phyloP scores from a whole-genome alignment of 2,113 vertebrate species.

The Poeciliopsis prolifica region DNA sequence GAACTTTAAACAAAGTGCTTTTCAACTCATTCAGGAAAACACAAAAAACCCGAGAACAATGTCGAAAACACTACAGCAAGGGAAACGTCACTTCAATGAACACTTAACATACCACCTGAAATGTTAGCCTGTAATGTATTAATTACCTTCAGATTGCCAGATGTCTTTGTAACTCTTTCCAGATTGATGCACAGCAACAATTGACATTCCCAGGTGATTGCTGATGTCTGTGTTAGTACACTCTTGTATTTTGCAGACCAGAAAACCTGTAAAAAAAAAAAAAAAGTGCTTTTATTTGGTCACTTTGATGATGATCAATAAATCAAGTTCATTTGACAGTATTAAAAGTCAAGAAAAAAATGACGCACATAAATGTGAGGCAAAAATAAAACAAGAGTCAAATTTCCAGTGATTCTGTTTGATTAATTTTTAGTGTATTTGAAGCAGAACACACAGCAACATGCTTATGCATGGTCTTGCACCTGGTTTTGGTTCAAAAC shows the following conservation, averaged over 20 bases:
- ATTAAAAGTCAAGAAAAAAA: not conserved
- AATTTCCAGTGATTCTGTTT: slow-evolving; percentile 11
- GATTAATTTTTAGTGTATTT: slow-evolving; percentile 17
- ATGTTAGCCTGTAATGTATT: no score
- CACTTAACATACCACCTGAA: no score
- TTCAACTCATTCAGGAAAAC: no score
- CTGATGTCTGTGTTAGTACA: not conserved
- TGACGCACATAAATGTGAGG: not conserved
- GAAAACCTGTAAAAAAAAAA: no score
- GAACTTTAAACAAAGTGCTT: no score
- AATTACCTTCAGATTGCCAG: no score
- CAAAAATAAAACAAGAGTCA: not conserved
- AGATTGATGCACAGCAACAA: no score
- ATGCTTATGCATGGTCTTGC: slow-evolving; percentile 51
- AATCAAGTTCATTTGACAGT: not conserved
- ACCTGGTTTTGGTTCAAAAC: slow-evolving; percentile 74
- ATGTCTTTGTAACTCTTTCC: no score
- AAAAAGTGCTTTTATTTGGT: not conserved
- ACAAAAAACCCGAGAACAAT: no score
- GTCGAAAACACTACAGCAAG: no score
- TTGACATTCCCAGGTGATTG: not conserved
- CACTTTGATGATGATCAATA: not conserved
- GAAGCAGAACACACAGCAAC: slow-evolving; percentile 36
- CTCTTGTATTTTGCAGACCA: not conserved
- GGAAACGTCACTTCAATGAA: no score